Base-by-base conservation (phyloP, 2,113 vertebrate genomes). In the Oryzias curvinotus region DNA sequence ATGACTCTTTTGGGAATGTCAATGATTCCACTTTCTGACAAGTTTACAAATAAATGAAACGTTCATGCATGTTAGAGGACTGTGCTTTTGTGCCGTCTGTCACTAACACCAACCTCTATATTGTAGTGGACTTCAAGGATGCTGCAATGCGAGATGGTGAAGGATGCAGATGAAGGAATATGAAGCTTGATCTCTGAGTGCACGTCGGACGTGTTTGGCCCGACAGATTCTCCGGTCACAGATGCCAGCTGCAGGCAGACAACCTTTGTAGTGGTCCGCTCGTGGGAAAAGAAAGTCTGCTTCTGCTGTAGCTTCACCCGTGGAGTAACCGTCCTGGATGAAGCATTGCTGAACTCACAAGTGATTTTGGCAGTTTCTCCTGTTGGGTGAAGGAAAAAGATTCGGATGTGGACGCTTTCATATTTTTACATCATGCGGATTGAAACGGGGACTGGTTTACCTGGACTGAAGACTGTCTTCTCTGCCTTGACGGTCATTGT, bases 111-210 rank as follows among this genome's bases (percentile, higher is more conserved):
- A 63, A 89, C 85, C 86, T 80, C 47, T 42, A 88, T 44, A 0
- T 47, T 1, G 68, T 87, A 83, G 0, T 74, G 25, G 1, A 85
- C 57, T 0, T 52, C 49, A 4, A 88, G 10, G 70, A 88, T 62
- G 62, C 43, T 59, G 80, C 86, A 89, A 73, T 90, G 87, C 1
- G 81, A 64, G 70, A 88, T 75, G 65, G 68, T 62, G 56, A 41
- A 15, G 1, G 60, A 0, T 1, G 62, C 43, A 4, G 41, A 14
- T 3, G 18, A 1, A 7, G 84, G 85, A 25, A 90, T 75, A 4
- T 50, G 8, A 26, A 85, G 25, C 59, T n/a, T 23, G 19, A 87
- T 50, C 58, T 72, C 70, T 12, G 45, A 23, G 59, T 52, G 23
- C 7, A 68, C 46, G 1, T 56, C 48, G 17, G 55, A 36, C 14